Evolutionary conservation across 2,797 vertebrate genomes (phyloP).

Genomic region (Alcedo quadribrachys): DNA sequence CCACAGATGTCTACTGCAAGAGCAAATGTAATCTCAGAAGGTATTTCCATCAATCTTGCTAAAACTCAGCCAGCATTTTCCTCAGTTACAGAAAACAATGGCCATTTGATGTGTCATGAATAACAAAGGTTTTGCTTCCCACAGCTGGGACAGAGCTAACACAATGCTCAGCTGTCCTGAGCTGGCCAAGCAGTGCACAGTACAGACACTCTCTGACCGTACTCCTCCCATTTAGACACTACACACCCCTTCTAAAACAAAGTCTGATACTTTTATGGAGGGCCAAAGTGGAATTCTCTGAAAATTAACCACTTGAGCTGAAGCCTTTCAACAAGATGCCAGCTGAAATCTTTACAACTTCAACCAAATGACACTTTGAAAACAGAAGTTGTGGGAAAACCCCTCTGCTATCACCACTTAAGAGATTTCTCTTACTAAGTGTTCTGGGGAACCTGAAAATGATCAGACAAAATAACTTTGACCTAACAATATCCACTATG

Average conservation of each 20-base stretch:
- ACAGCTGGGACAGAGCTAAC: neutral
- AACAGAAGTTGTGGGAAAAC: neutral
- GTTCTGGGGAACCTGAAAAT: neutral
- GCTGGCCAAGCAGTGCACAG: neutral
- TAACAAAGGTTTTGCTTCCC: neutral
- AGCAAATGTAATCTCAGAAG: neutral
- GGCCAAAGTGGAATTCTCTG: neutral
- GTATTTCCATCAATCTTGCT: neutral
- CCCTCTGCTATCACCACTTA: fast-evolving
- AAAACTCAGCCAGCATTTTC: neutral
- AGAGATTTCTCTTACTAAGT: neutral
- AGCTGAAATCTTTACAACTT: neutral
- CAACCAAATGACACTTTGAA: neutral
- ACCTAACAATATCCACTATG: neutral
- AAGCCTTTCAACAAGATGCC: neutral
- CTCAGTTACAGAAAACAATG: neutral
- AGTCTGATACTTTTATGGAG: neutral
- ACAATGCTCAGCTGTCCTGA: neutral
- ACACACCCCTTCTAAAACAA: neutral
- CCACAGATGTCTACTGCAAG: neutral
- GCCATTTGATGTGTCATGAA: neutral
- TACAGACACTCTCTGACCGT: neutral
- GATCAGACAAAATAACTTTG: neutral
- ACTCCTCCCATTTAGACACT: neutral
- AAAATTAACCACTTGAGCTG: neutral